Percentiles rank a stretch among this genome's conserved stretches.
Conservation (phyloP, 1,140 invertebrate genomes). For the Caenorhabditis remanei region DNA sequence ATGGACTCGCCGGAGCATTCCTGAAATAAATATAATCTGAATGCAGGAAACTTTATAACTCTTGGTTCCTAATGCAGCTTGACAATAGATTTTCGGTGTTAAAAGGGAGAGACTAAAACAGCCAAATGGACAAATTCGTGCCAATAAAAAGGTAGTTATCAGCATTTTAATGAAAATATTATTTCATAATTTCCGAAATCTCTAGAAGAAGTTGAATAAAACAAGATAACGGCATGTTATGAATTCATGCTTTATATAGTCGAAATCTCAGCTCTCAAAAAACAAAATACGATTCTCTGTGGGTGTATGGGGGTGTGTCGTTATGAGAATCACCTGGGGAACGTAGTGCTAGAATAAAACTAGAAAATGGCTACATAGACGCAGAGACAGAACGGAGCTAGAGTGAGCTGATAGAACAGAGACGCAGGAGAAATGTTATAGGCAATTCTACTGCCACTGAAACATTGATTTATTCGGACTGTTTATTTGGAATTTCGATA, state of each 20-base stretch:
- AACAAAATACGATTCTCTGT: conserved; percentile 14
- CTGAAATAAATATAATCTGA: not conserved
- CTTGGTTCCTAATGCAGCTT: no score
- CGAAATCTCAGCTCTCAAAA: not conserved
- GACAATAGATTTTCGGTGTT: no score
- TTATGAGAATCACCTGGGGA: not conserved
- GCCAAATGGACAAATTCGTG: not conserved
- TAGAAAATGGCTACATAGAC: not conserved
- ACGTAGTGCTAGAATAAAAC: not conserved
- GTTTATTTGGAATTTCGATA: no score
- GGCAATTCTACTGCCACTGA: no score
- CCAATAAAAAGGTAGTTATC: not conserved
- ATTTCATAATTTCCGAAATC: not conserved
- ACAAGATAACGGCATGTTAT: not conserved
- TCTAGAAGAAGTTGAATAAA: not conserved
- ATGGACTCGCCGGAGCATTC: conserved; percentile 1
- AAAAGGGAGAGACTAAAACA: no score
- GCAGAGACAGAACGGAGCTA: not conserved
- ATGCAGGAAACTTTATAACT: not conserved
- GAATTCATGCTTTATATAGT: not conserved
- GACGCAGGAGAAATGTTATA: not conserved
- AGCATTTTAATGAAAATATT: not conserved
- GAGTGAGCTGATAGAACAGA: not conserved
- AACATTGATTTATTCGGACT: no score
- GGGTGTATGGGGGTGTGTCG: not conserved